Evolutionary conservation across 2,888 invertebrate species (phyloP), one percentile per base, ranked within the genome.

Genomic region (Sialis lutaria): DNA sequence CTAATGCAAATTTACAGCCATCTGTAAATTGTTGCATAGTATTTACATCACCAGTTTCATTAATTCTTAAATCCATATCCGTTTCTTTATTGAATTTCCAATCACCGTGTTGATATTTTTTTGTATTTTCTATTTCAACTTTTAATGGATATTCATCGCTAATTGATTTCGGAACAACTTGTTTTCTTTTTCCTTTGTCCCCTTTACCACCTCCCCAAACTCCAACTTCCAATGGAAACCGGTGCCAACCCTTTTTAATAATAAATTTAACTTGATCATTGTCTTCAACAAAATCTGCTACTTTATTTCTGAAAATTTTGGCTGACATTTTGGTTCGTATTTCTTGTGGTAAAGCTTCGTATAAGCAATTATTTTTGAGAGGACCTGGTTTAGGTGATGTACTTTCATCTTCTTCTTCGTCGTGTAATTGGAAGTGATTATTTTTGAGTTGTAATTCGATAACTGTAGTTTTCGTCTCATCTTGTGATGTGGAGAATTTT

Each of bases 301-400:
- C 9, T 40, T 40, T 33, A 34, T 32, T 22, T n/a, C 49, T 22
- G 33, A 50, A 50, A 13, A 31, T 33, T 42, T 47, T 31, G 4
- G 43, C 10, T 2, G 37, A 31, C 13, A 50, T 44, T 7, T 40
- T 45, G 6, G 40, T 8, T 33, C 34, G 46, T 32, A 49, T 22
- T 5, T 42, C 34, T 30, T 33, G 8, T 32, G 33, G 13, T 22
- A 50, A 31, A 5, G 49, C 35, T 13, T 47, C 47, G 9, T 49
- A 50, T 6, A 49, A 10, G 40, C 48, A 50, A 44, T 50, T 34
- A 45, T 46, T 41, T 4, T 45, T 40, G 7, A n/a, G n/a, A 8
- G 9, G 6, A 32, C 32, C 30, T 8, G 42, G 22, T 12, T 7
- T 34, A 33, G 32, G 34, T 33, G 39, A 22, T n/a, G 10, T 34